phyloP scores from a whole-genome alignment of 1,140 invertebrate genomes.

The Meloidogyne exigua region DNA sequence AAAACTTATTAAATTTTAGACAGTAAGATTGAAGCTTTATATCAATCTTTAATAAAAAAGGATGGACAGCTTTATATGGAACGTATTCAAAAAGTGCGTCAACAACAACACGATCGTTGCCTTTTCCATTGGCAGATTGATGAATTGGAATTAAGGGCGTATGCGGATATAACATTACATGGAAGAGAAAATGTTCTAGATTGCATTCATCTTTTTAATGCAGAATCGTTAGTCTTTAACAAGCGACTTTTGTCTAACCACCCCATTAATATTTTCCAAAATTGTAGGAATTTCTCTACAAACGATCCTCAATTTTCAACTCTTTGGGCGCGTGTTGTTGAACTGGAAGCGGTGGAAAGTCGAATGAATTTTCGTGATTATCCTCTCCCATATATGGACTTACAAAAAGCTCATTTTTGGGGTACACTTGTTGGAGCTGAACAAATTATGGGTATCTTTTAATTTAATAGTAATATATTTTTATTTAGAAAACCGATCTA shows the following conservation, averaged over 20 bases:
- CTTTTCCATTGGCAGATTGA: conserved; percentile 79
- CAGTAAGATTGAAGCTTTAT: conserved; percentile 78
- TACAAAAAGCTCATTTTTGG: conserved; percentile 76
- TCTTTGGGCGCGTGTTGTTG: conserved; percentile 84
- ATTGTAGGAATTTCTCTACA: conserved; percentile 78
- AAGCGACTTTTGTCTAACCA: no score
- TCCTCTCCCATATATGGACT: conserved; percentile 73
- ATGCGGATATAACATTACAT: conserved; percentile 82
- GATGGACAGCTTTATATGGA: conserved; percentile 93
- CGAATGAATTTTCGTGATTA: conserved; percentile 89
- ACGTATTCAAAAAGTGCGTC: conserved; percentile 73
- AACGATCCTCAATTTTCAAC: conserved; percentile 85
- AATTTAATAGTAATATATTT: conserved; percentile 13
- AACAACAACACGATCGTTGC: conserved; percentile 69
- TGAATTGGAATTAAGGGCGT: conserved; percentile 76
- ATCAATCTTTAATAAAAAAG: conserved; percentile 79
- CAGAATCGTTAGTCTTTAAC: conserved; percentile 69
- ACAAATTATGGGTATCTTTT: conserved; percentile 70
- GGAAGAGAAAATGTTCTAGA: conserved; percentile 76
- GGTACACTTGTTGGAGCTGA: conserved; percentile 86
- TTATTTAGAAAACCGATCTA: conserved; percentile 43
- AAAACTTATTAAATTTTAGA: conserved; percentile 56
- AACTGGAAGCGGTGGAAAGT: conserved; percentile 78
- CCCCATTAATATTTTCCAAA: conserved; percentile 42
- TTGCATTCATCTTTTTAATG: conserved; percentile 78